Base-by-base conservation (phyloP, 2,113 vertebrate genomes). In the Pollachius pollachius region DNA sequence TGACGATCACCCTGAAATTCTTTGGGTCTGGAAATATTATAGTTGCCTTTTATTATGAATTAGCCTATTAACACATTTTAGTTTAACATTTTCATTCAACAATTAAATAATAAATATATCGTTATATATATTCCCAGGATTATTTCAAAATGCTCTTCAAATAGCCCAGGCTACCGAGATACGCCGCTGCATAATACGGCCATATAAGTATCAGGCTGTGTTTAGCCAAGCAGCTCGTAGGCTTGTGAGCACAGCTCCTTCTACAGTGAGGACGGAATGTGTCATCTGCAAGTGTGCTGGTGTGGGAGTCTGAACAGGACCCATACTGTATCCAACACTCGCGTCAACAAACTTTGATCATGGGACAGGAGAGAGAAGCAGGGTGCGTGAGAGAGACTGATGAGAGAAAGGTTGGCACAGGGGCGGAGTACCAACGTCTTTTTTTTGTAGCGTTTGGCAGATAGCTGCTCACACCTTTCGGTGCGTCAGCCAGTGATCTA, bases 301-400 rank as follows among this genome's bases (percentile, higher is more conserved):
- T 9, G n/a, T 62, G 23, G 60, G 13, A 25, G 77, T 73, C 86
- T 88, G 81, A 85, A 85, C 80, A 48, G 41, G 41, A 48, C 8
- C 41, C 41, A 13, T 48, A 9, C 8, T 48, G 41, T 13, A 82
- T 75, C 81, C 84, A 81, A 48, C 81, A 81, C 72, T 68, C 81
- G 83, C 19, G 75, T 87, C 84, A 90, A 88, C 73, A 89, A 73
- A 84, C 86, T 85, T 87, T 88, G 77, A 87, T 88, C 8, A 3
- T 7, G 63, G 69, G 71, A 66, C 64, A 69, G 52, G 63, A 65
- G 65, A 77, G 66, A 62, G 80, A 74, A 67, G 68, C 71, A 64
- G 72, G 6, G 0, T 64, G 74, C 75, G 68, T 69, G 77, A 62
- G 78, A 71, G 81, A 69, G 9, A n/a, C 54, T 57, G 54, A 57